phyloP scores from a whole-genome alignment of 2,888 invertebrate species.

The Poecilobothrus nobilitatus region DNA sequence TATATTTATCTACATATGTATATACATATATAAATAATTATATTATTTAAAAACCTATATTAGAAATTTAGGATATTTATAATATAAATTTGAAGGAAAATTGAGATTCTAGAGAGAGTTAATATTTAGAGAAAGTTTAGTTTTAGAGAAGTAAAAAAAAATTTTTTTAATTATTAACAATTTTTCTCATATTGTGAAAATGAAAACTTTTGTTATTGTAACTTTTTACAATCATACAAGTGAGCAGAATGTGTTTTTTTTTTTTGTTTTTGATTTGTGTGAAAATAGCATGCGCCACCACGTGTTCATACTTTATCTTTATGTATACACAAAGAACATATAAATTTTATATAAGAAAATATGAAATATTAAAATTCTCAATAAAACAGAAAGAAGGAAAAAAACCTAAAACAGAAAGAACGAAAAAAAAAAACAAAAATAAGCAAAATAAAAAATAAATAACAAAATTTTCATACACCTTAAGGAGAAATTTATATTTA shows the following conservation, averaged over 20 bases:
- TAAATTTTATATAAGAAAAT: neutral
- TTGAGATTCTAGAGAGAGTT: too few species aligned
- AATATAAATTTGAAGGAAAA: too few species aligned
- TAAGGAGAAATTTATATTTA: neutral
- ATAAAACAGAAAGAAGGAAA: neutral
- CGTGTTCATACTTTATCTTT: neutral
- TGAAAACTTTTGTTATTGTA: too few species aligned
- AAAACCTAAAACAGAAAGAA: neutral
- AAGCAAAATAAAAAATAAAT: neutral
- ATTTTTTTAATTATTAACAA: too few species aligned
- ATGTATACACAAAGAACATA: neutral
- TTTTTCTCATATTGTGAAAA: too few species aligned
- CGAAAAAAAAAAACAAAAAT: neutral
- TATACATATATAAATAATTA: too few species aligned
- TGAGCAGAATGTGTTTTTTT: neutral
- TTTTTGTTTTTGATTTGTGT: too few species aligned
- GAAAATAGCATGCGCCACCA: neutral
- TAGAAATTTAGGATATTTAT: too few species aligned
- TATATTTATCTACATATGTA: too few species aligned
- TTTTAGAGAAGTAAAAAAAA: too few species aligned
- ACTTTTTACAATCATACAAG: neutral
- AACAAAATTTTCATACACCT: constrained; percentile 4
- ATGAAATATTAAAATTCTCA: neutral
- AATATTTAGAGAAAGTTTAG: too few species aligned
- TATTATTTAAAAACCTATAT: too few species aligned